Base-by-base conservation (phyloP, 2,113 vertebrate species). In the Apodemus speciosus region DNA sequence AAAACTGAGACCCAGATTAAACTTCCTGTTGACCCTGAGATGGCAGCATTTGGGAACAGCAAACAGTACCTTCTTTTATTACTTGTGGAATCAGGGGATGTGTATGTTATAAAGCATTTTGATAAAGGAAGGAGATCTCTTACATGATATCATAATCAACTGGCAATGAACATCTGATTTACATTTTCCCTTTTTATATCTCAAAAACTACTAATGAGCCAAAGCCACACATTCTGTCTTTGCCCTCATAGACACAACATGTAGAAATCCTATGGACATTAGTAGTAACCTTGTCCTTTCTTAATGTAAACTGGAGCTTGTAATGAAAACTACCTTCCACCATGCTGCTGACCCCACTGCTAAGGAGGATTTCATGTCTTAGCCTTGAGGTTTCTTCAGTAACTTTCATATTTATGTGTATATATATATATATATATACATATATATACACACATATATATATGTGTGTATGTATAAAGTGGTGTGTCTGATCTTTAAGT, bases 91-190 rank as follows among this genome's bases (percentile, higher is more conserved):
- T 30, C 6, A 6, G 20, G 20, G 30, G 89, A 81, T 23, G 56
- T 80, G 86, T 86, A 4, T 38, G 30, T 27, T 32, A 76, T 64
- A 85, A 72, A 85, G 16, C 5, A 32, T 76, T 95, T 25, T 89
- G 66, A 60, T 46, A 72, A 72, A 89, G 49, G 43, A 62, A 92
- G 84, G 11, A 40, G 30, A 68, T 21, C 14, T 94, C 80, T 85
- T 75, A 69, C 32, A 18, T 68, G 69, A 85, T 4, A 2, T 64
- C 72, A 64, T 77, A 72, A 58, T 86, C 49, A 71, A 53, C 88
- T 73, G 62, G 38, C 40, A 20, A 85, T 51, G 76, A 84, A 71
- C 38, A 86, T 76, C 89, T 89, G 77, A 87, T 95, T 96, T 93
- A 32, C 20, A 25, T 53, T 92, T 71, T 80, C 6, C 27, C 14